phyloP scores from a whole-genome alignment of 2,888 invertebrate genomes.

The Nemotelus nigrinus region DNA sequence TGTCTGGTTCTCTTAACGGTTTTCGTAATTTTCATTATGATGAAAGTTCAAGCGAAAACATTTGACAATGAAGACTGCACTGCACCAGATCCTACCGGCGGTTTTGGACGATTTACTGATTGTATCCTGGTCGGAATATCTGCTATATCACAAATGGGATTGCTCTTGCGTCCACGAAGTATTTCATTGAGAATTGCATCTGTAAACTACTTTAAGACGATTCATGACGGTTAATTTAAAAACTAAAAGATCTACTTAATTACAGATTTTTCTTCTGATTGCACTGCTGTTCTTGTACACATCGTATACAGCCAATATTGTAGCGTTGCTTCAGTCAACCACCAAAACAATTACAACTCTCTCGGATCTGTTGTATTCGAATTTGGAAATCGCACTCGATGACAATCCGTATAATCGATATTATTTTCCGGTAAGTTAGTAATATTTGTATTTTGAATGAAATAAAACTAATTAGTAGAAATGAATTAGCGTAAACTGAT shows the following conservation, averaged over 20 bases:
- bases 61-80: too few species aligned
- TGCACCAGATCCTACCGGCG: background rate
- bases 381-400: slow-evolving; percentile 71
- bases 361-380: slow-evolving; percentile 70
- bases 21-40: slow-evolving; percentile 43
- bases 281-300: slow-evolving; percentile 71
- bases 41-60: slow-evolving; percentile 9
- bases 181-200: slow-evolving; percentile 16
- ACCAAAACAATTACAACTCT: slow-evolving; percentile 71
- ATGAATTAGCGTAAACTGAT: background rate
- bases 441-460: background rate
- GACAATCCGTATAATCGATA: slow-evolving; percentile 73
- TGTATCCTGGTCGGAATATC: slow-evolving; percentile 69
- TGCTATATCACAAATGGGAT: slow-evolving; percentile 71
- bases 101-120: slow-evolving; percentile 58
- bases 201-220: background rate
- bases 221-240: slow-evolving; percentile 40
- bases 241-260: slow-evolving; percentile 22
- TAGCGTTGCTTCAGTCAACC: slow-evolving; percentile 73
- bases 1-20: slow-evolving; percentile 62
- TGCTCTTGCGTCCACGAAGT: slow-evolving; percentile 66
- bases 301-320: slow-evolving; percentile 76
- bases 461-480: background rate
- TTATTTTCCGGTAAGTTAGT: slow-evolving; percentile 66
- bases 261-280: slow-evolving; percentile 70